Evolutionary conservation across 1,140 invertebrate genomes (phyloP).

Genomic region (Leptinotarsa lineolata): DNA sequence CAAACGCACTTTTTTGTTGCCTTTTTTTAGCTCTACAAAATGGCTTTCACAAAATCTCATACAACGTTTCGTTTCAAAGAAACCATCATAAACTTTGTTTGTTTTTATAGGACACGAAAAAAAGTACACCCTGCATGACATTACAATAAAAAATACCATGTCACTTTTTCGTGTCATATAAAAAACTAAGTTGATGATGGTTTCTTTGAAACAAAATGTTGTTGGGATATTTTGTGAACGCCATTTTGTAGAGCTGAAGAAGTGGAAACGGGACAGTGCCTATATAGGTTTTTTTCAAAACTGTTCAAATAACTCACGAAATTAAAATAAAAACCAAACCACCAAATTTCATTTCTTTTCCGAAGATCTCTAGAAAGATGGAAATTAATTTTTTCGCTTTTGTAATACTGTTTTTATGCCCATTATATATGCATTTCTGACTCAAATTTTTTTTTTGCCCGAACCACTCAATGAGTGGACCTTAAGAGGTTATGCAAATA

Average conservation of each 20-base stretch:
- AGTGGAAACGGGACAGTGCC: background rate
- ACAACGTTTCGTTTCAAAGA: background rate
- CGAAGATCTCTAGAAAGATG: too few species aligned
- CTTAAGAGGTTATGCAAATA: too few species aligned
- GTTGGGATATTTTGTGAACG: background rate
- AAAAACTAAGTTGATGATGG: background rate
- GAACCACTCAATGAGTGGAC: too few species aligned
- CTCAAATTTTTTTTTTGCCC: too few species aligned
- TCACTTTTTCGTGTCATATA: background rate
- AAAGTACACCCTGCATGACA: background rate
- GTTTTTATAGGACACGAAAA: background rate
- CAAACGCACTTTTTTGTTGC: background rate
- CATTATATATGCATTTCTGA: too few species aligned
- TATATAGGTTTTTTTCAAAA: background rate
- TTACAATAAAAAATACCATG: background rate
- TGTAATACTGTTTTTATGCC: too few species aligned
- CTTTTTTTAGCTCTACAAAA: background rate
- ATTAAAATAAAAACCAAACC: too few species aligned
- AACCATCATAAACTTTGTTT: background rate
- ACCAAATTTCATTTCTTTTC: too few species aligned
- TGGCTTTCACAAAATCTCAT: background rate
- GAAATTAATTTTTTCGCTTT: too few species aligned
- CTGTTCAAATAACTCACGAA: too few species aligned
- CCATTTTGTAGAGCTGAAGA: background rate
- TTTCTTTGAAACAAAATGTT: background rate